Evolutionary conservation across 1,140 invertebrate species (phyloP).

Genomic region (Dendrolimus kikuchii): DNA sequence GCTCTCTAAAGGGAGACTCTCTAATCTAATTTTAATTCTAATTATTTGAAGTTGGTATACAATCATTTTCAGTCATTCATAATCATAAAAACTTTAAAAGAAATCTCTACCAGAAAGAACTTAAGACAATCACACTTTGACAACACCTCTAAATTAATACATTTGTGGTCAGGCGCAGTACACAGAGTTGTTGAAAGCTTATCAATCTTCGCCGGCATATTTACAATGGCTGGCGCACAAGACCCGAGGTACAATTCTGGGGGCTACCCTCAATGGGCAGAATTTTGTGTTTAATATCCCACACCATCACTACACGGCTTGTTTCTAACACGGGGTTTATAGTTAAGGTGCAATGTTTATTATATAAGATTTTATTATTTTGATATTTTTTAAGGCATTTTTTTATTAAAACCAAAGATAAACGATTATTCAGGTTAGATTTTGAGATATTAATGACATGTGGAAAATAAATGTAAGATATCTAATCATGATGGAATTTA

Average conservation of each 20-base stretch:
- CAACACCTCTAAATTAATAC: constrained; percentile 4
- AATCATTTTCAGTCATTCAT: too few species aligned
- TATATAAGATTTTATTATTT: background rate
- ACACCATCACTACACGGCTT: constrained; percentile 46
- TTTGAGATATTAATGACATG: too few species aligned
- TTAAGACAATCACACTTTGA: background rate
- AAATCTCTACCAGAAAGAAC: too few species aligned
- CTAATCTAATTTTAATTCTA: too few species aligned
- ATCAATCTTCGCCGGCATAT: constrained; percentile 68
- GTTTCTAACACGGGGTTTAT: constrained; percentile 26
- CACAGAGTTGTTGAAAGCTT: constrained; percentile 69
- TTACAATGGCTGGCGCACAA: constrained; percentile 70
- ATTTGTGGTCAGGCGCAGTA: constrained; percentile 67
- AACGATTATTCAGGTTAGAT: background rate
- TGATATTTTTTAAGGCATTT: constrained; percentile 3
- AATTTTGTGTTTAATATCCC: constrained; percentile 33
- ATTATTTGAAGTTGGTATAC: too few species aligned
- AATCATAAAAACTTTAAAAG: too few species aligned
- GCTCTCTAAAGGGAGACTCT: too few species aligned
- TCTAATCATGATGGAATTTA: too few species aligned
- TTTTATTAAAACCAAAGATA: background rate
- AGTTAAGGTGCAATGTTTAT: background rate
- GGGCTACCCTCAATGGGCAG: constrained; percentile 24
- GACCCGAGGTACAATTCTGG: constrained; percentile 54
- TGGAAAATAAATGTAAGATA: too few species aligned